Percentiles rank a stretch among this genome's conserved stretches.
Evolutionary conservation across 2,797 vertebrate species (phyloP).

Genomic region (Hydrocynus forskahlii): DNA sequence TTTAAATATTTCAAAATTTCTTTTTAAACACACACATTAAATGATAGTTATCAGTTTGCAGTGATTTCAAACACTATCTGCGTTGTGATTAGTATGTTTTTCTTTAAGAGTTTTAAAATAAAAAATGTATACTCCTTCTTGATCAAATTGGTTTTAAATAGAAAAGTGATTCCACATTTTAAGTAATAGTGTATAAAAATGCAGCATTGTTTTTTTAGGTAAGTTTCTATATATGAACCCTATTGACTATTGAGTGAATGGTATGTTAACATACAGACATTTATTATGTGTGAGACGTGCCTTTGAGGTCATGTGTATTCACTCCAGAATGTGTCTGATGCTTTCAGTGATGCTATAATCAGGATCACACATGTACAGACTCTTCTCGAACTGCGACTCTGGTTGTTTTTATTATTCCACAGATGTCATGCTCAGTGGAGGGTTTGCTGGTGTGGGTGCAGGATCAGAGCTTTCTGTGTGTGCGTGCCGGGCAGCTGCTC

Average conservation of each 20-base stretch:
- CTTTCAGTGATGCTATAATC: background rate
- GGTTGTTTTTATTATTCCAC: slow-evolving; percentile 41
- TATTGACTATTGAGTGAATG: background rate
- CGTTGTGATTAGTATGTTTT: too few relatives aligned
- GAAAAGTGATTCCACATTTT: too few relatives aligned
- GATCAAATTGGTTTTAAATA: too few relatives aligned
- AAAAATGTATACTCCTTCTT: too few relatives aligned
- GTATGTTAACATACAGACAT: background rate
- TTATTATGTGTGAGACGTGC: too few relatives aligned
- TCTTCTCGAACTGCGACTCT: background rate
- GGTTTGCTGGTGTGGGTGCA: slow-evolving; percentile 90
- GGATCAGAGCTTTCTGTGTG: slow-evolving; percentile 82
- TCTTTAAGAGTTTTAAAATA: too few relatives aligned
- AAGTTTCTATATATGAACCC: background rate
- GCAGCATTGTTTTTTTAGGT: too few relatives aligned
- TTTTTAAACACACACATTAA: too few relatives aligned
- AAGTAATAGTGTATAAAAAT: too few relatives aligned
- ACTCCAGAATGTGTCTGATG: background rate
- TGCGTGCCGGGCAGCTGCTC: slow-evolving; percentile 84
- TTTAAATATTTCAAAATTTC: too few relatives aligned
- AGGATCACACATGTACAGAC: background rate
- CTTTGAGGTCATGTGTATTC: background rate
- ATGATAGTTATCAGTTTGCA: too few relatives aligned
- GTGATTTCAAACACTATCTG: too few relatives aligned
- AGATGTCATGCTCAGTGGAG: slow-evolving; percentile 86